A percentile compares a stretch with the other conserved stretches of the same genome.
phyloP scores from a whole-genome alignment of 1,140 invertebrate genomes.

The Gonioctena quinquepunctata region DNA sequence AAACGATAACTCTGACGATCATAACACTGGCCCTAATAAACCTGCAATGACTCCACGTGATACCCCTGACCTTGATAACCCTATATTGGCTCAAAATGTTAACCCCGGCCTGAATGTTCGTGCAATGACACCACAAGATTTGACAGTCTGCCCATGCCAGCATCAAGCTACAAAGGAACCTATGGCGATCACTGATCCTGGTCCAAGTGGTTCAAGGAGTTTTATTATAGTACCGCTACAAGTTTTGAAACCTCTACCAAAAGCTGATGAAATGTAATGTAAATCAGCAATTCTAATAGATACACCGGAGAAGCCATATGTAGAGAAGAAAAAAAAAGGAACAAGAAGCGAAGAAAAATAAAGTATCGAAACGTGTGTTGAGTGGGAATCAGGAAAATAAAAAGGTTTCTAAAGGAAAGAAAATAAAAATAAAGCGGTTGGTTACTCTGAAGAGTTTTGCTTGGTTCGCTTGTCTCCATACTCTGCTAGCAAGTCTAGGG shows the following conservation, averaged over 20 bases:
- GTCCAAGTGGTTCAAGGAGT: background rate
- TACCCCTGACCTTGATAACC: background rate
- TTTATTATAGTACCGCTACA: background rate
- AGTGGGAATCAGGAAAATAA: background rate
- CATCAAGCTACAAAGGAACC: background rate
- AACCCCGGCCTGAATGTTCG: background rate
- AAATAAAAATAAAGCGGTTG: background rate
- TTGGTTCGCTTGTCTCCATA: background rate
- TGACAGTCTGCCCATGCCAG: background rate
- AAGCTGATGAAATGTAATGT: background rate
- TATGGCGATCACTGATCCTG: background rate
- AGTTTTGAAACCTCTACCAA: background rate
- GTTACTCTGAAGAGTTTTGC: background rate
- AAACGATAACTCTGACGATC: background rate
- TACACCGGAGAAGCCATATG: background rate
- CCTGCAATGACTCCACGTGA: background rate
- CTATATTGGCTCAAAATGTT: background rate
- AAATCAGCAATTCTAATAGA: background rate
- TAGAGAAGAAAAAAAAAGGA: background rate
- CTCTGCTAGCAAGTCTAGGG: slow-evolving; percentile 2
- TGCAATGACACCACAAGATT: background rate
- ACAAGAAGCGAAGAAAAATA: slow-evolving; percentile 15
- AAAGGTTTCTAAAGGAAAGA: background rate
- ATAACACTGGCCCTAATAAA: background rate
- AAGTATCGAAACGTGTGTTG: background rate